phyloP scores from a whole-genome alignment of 2,113 vertebrate genomes.

The Sciurus niger region DNA sequence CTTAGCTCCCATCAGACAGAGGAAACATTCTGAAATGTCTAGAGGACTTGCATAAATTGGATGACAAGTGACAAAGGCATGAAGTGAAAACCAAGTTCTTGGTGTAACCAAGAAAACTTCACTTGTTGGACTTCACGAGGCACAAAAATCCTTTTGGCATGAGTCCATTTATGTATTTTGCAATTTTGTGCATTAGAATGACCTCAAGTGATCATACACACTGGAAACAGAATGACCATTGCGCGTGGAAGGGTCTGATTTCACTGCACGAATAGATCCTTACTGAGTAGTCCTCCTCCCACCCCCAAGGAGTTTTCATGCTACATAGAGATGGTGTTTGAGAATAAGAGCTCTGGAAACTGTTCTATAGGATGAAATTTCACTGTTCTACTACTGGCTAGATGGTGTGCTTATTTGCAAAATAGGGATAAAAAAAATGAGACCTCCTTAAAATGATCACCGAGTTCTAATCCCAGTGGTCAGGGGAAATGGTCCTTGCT shows the following conservation, averaged over 20 bases:
- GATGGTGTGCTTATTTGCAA: not conserved
- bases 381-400: rapidly evolving
- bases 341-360: rapidly evolving
- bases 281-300: not conserved
- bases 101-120: not conserved
- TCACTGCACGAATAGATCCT: not conserved
- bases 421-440: not conserved
- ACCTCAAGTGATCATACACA: not conserved
- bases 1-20: no score
- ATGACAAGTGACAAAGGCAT: no score
- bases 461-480: not conserved
- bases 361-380: not conserved
- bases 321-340: not conserved
- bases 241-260: rapidly evolving
- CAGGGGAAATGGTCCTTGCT: not conserved
- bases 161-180: rapidly evolving
- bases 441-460: rapidly evolving
- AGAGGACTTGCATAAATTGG: not conserved
- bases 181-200: rapidly evolving
- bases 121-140: not conserved
- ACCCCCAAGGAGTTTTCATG: rapidly evolving
- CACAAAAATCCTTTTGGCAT: no score
- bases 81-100: not conserved
- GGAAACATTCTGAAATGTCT: not conserved
- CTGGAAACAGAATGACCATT: not conserved